Evolutionary conservation across 2,113 vertebrate species (phyloP).

Genomic region (Delphinapterus leucas): DNA sequence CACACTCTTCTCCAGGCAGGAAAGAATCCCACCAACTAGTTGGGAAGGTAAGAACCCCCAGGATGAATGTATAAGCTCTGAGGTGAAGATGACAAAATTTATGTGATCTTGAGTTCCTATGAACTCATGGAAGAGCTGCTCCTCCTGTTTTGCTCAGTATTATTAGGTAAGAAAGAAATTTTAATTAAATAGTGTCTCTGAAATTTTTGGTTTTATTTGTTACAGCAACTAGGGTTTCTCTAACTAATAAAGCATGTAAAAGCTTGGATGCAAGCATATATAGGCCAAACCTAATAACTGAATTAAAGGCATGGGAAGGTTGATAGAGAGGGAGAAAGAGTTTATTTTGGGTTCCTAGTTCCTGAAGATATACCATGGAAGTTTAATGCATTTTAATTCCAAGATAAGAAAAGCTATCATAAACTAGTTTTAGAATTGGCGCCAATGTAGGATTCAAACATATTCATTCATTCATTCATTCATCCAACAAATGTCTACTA

Average conservation of each 20-base stretch:
- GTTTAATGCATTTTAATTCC: neutral
- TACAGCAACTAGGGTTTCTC: neutral
- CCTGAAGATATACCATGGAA: neutral
- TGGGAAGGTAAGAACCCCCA: neutral
- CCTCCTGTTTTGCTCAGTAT: neutral
- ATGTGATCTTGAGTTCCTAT: neutral
- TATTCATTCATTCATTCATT: neutral
- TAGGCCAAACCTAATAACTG: neutral
- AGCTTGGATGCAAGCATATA: neutral
- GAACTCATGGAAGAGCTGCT: neutral
- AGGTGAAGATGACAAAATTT: neutral
- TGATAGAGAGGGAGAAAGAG: neutral
- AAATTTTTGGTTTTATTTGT: constrained; percentile 19
- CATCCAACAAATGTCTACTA: neutral
- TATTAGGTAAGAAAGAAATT: neutral
- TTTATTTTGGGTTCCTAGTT: neutral
- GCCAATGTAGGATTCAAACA: neutral
- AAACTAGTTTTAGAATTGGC: neutral
- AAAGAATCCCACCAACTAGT: neutral
- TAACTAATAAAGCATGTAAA: neutral
- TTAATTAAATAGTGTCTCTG: neutral
- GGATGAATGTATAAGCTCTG: neutral
- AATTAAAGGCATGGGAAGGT: neutral
- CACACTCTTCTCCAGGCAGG: neutral
- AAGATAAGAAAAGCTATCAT: neutral